Conservation (phyloP, 1,140 invertebrate genomes). For the Drosophila gunungcola region DNA sequence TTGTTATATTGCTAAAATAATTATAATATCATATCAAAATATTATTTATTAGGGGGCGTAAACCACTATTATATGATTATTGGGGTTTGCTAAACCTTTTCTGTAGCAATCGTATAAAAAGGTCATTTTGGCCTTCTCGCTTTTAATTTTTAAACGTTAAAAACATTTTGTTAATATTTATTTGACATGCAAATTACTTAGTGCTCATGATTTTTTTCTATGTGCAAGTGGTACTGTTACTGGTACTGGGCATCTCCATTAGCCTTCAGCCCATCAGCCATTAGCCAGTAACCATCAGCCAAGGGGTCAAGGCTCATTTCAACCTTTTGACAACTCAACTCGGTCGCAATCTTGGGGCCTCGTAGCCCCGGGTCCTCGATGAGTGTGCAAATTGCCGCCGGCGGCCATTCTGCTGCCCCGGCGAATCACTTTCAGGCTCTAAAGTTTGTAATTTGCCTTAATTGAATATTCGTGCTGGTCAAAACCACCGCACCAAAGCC, state of each 20-base stretch:
- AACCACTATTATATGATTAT: too few species aligned
- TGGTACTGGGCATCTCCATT: constrained; percentile 34
- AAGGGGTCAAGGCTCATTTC: constrained; percentile 77
- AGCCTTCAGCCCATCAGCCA: constrained; percentile 41
- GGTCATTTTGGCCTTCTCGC: too few species aligned
- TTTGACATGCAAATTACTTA: too few species aligned
- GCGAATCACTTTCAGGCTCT: constrained; percentile 73
- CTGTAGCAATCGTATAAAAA: too few species aligned
- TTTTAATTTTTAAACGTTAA: too few species aligned
- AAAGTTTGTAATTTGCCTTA: constrained; percentile 78
- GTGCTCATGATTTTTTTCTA: not conserved
- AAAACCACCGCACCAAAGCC: constrained; percentile 29
- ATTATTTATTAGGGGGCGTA: too few species aligned
- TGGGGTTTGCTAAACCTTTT: too few species aligned
- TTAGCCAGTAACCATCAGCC: constrained; percentile 48
- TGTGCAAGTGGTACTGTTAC: not conserved
- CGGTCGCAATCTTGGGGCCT: constrained; percentile 4
- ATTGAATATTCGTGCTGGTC: constrained; percentile 80
- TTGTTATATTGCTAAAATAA: too few species aligned
- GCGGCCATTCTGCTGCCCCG: constrained; percentile 33
- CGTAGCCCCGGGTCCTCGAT: constrained; percentile 11
- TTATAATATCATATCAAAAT: too few species aligned
- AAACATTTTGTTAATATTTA: too few species aligned
- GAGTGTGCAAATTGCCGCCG: constrained; percentile 53
- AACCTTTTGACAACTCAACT: constrained; percentile 80